These are phyloP conservation scores for Aphelenchoides besseyi DNA, from an alignment of 1,140 invertebrate genomes.

Conservation along the genomic window DNA sequence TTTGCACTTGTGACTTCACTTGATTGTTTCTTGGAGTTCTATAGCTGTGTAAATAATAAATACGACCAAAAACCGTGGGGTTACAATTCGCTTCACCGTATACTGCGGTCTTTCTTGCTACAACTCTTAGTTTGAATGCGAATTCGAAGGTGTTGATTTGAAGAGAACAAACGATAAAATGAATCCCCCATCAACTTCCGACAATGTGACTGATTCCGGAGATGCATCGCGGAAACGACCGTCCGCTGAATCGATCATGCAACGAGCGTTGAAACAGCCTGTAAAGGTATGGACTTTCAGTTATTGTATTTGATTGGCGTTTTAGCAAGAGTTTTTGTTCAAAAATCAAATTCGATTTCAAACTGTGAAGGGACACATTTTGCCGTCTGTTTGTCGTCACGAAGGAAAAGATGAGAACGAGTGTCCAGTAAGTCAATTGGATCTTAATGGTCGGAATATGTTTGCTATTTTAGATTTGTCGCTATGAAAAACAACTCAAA, in stretches of 20 bases:
- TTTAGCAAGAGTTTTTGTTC: constrained; percentile 23
- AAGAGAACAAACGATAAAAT: no score
- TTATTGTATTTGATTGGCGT: no score
- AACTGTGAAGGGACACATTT: constrained; percentile 22
- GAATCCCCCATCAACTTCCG: not conserved
- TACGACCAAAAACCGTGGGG: no score
- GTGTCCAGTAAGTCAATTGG: constrained; percentile 23
- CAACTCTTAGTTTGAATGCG: no score
- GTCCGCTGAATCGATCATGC: not conserved
- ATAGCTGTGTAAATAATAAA: constrained; percentile 20
- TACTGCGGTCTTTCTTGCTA: no score
- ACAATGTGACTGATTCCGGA: not conserved
- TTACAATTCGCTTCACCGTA: no score
- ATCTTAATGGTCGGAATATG: not conserved
- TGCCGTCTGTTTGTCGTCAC: constrained; percentile 25
- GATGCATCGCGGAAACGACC: not conserved
- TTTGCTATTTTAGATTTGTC: constrained; percentile 30
- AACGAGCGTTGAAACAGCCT: constrained; percentile 3
- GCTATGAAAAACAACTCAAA: constrained; percentile 28
- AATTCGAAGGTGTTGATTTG: no score
- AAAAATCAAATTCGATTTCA: constrained; percentile 14
- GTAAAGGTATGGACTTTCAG: not conserved
- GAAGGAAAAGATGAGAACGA: constrained; percentile 13
- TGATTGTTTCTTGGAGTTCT: not conserved
- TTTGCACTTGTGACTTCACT: not conserved